Evolutionary conservation across 2,888 invertebrate genomes (phyloP), one percentile per base, ranked within the genome.

Genomic region (Xanthostigma xanthostigma): DNA sequence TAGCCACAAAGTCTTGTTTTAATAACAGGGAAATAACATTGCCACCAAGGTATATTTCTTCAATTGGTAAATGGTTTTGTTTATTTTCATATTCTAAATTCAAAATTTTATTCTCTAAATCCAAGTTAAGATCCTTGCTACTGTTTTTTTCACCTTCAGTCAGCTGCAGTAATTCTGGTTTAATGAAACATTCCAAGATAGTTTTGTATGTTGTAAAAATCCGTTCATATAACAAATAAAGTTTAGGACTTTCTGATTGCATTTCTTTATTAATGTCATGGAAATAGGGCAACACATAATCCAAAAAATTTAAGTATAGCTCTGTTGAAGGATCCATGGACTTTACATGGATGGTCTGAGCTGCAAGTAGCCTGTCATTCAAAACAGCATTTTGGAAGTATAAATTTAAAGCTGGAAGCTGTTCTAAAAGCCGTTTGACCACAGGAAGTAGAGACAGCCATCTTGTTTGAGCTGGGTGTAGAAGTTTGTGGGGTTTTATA

Each of bases 261-360:
- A 56, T 54, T 48, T 54, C 53, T 11, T 17, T 13, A 40, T 55
- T 56, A n/a, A 53, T 46, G 34, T 48, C 51, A 36, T 40, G 49
- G 9, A 55, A 50, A 9, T 53, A 45, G 11, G 53, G 55, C 13
- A 55, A 44, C 8, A 49, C 48, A 49, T 44, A 54, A 17, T 53
- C 51, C 6, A 53, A 38, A 50, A 55, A 55, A n/a, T 54, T 10
- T 12, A 41, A 41, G 41, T 41, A 41, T 17, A 14, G 14, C 43
- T 13, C 12, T 34, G 49, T 49, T 13, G 45, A 27, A 10, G 49
- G 49, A 14, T 33, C 45, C 44, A 33, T 34, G 17, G 35, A 45
- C 45, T 49, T 45, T n/a, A 37, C 39, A 3, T 46, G 27, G 10
- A 42, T 46, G 10, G 27, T 11, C 8, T 42, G 9, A 27, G 46